Evolutionary conservation across 2,797 vertebrate genomes (phyloP).

Genomic region (Phrynocephalus guinanensis): DNA sequence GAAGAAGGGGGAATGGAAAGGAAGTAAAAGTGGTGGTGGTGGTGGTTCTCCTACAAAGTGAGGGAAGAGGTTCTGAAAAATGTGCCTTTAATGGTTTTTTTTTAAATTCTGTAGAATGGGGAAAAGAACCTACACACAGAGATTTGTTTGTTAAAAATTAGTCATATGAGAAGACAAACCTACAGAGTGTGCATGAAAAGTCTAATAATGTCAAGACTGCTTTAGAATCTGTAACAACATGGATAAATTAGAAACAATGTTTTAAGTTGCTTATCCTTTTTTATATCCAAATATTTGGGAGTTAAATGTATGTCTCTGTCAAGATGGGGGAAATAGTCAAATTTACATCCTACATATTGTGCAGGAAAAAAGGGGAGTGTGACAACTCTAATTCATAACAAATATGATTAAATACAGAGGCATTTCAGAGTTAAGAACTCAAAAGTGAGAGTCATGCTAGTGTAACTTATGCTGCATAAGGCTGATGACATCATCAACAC

Average conservation of each 20-base stretch:
- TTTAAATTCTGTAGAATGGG: conserved; percentile 22
- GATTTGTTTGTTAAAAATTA: conserved; percentile 48
- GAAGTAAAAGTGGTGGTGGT: no score
- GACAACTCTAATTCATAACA: no score
- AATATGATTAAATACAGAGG: no score
- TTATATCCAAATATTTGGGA: background rate
- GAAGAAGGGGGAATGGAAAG: background rate
- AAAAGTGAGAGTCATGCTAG: no score
- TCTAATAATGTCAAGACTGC: conserved; percentile 21
- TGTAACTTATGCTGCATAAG: no score
- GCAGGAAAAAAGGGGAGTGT: no score
- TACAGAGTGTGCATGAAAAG: conserved; percentile 54
- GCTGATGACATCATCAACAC: no score
- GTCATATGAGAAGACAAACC: conserved; percentile 14
- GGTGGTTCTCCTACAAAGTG: no score
- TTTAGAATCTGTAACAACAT: background rate
- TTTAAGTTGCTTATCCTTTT: background rate
- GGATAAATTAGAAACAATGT: background rate
- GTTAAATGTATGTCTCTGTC: background rate
- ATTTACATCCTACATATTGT: background rate
- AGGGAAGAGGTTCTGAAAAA: background rate
- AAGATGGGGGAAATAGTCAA: background rate
- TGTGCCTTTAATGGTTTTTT: conserved; percentile 29
- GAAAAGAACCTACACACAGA: conserved; percentile 16
- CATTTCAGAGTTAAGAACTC: no score